Base-by-base conservation (phyloP, 2,113 vertebrate species). In the Carassius gibelio region DNA sequence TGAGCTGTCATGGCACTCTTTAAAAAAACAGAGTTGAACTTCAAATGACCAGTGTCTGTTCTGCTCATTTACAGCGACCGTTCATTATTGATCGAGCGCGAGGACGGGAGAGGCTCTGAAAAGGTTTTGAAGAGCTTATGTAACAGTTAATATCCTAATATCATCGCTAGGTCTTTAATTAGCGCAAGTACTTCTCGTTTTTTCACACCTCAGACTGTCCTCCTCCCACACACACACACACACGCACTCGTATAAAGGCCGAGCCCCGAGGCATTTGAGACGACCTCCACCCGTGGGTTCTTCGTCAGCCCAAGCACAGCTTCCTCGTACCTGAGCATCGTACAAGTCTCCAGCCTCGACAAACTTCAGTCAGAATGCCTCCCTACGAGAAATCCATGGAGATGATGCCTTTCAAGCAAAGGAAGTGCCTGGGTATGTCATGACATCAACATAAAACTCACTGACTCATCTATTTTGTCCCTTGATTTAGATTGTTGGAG, bases 361-460 rank as follows among this genome's bases (percentile, higher is more conserved):
- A 86, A 89, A 86, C 90, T 11, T 71, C 75, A 82, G 23, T 42
- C 86, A 85, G 81, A 62, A 96, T 96, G 95, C 91, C 94, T 84
- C 94, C 95, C 71, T 93, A 91, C 66, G 93, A 94, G 89, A 94
- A 94, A 90, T 95, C 94, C 69, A 94, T 94, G 91, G 95, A 96
- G 80, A 87, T 91, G 81, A 92, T 92, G 88, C 92, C 95, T 64
- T 96, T 96, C 87, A 96, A 95, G 89, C 93, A 95, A 84, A 94
- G 94, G 83, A 96, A 95, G 90, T 93, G 94, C 14, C 93, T 96
- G 0, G 95, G 96, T 96, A 84, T 87, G 92, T 86, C 30, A 36
- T 8, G 59, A 10, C 52, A 36, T n/a, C 64, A 66, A 66, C 64
- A 66, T 75, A 26, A 17, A 71, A 19, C 15, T 38, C 34, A 62